phyloP scores from a whole-genome alignment of 2,113 vertebrate genomes.

The Actenoides hombroni region DNA sequence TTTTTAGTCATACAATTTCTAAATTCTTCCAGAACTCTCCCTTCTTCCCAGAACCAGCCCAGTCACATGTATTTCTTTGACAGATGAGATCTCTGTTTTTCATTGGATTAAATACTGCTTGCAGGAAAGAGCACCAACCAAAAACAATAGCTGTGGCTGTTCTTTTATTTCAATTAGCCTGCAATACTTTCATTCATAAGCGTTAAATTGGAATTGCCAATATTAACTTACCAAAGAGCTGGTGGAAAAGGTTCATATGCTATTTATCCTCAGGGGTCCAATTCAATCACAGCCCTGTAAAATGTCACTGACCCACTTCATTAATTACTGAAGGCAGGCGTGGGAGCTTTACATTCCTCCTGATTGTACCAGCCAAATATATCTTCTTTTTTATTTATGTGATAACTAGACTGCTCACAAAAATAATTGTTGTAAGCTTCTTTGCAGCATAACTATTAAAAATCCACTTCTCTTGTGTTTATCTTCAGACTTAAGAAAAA shows the following conservation, averaged over 20 bases:
- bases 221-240: slow-evolving; percentile 58
- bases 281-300: slow-evolving; percentile 51
- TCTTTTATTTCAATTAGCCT: slow-evolving; percentile 57
- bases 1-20: not conserved
- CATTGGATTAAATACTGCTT: slow-evolving; percentile 30
- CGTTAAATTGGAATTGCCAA: slow-evolving; percentile 52
- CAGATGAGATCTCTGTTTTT: slow-evolving; percentile 33
- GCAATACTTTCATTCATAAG: slow-evolving; percentile 59
- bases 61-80: slow-evolving; percentile 10
- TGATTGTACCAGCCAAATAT: not conserved
- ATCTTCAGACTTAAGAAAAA: not conserved
- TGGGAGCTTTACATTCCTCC: slow-evolving; percentile 15
- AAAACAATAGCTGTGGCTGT: slow-evolving; percentile 33
- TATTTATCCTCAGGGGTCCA: slow-evolving; percentile 56
- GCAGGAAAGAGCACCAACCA: not conserved
- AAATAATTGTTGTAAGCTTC: not conserved
- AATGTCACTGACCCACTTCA: slow-evolving; percentile 72
- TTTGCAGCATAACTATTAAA: not conserved
- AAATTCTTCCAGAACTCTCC: not conserved
- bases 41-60: not conserved
- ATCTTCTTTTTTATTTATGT: not conserved
- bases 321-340: slow-evolving; percentile 53
- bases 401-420: not conserved
- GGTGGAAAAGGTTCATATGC: slow-evolving; percentile 25
- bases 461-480: not conserved